Percentiles rank a stretch among this genome's conserved stretches.
Evolutionary conservation across 1,140 invertebrate species (phyloP).

Genomic region (Apis florea): DNA sequence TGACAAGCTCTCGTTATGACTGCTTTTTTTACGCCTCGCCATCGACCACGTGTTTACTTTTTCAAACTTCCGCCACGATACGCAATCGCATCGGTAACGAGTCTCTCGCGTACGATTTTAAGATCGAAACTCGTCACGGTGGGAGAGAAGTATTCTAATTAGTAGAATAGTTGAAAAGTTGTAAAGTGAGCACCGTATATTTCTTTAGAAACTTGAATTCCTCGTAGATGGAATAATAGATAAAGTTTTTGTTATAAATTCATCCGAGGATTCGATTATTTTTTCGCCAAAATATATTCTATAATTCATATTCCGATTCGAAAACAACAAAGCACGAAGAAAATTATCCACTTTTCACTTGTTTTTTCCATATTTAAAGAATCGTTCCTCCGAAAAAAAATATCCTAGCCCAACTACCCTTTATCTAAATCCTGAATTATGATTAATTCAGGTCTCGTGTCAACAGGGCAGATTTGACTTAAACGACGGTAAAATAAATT

Average conservation of each 20-base stretch:
- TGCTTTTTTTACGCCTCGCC: constrained; percentile 1
- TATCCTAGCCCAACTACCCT: neutral
- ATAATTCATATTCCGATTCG: too few relatives aligned
- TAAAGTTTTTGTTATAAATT: too few relatives aligned
- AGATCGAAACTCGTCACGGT: neutral
- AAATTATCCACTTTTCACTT: too few relatives aligned
- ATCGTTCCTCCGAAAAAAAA: too few relatives aligned
- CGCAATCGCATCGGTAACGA: constrained; percentile 8
- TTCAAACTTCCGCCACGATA: neutral
- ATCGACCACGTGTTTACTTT: neutral
- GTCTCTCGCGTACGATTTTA: constrained; percentile 3
- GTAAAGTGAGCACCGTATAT: neutral
- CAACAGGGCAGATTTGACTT: neutral
- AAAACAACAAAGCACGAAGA: too few relatives aligned
- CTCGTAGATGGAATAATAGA: too few relatives aligned
- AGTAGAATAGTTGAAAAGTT: neutral
- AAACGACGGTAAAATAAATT: neutral
- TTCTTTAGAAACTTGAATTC: too few relatives aligned
- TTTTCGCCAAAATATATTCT: too few relatives aligned
- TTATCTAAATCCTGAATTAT: too few relatives aligned
- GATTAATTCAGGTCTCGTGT: neutral
- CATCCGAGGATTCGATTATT: too few relatives aligned
- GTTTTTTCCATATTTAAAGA: too few relatives aligned
- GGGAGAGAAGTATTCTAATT: too few relatives aligned
- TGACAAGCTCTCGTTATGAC: constrained; percentile 16